phyloP scores from a whole-genome alignment of 2,113 vertebrate genomes.

The Scophthalmus maximus region DNA sequence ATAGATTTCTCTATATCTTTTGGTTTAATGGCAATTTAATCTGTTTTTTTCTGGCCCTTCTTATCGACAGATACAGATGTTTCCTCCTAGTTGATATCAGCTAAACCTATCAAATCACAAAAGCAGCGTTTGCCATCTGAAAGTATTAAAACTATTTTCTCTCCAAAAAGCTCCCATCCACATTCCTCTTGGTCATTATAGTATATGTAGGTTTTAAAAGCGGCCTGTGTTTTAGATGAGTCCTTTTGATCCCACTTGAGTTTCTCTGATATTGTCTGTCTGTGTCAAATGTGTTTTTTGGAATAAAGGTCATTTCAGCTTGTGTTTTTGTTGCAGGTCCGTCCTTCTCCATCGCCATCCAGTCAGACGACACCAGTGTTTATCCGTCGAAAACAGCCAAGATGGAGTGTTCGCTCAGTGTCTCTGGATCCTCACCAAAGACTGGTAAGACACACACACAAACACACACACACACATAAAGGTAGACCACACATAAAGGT shows the following conservation, averaged over 20 bases:
- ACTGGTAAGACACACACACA: slow-evolving; percentile 78
- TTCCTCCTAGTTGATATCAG: slow-evolving; percentile 18
- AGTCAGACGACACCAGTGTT: slow-evolving; percentile 85
- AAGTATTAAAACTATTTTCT: slow-evolving; percentile 3
- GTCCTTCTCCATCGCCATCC: slow-evolving; percentile 86
- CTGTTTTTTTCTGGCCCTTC: no score
- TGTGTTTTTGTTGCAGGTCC: slow-evolving; percentile 82
- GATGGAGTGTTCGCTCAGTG: slow-evolving; percentile 87
- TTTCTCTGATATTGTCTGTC: slow-evolving; percentile 22
- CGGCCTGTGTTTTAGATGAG: slow-evolving; percentile 6
- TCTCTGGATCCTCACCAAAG: slow-evolving; percentile 83
- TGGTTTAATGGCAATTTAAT: no score
- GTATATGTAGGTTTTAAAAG: slow-evolving; percentile 32
- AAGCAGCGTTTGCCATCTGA: slow-evolving; percentile 36
- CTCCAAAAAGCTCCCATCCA: neutral
- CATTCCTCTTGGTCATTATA: slow-evolving; percentile 11
- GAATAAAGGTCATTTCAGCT: slow-evolving; percentile 16
- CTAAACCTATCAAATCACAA: neutral
- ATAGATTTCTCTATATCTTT: no score
- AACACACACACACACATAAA: slow-evolving; percentile 2
- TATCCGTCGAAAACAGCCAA: slow-evolving; percentile 91
- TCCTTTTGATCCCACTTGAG: slow-evolving; percentile 24
- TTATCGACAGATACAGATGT: neutral
- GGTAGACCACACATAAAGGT: neutral
- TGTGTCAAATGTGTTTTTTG: slow-evolving; percentile 2